Evolutionary conservation across 2,888 invertebrate species (phyloP).

Genomic region (Noctua comes): DNA sequence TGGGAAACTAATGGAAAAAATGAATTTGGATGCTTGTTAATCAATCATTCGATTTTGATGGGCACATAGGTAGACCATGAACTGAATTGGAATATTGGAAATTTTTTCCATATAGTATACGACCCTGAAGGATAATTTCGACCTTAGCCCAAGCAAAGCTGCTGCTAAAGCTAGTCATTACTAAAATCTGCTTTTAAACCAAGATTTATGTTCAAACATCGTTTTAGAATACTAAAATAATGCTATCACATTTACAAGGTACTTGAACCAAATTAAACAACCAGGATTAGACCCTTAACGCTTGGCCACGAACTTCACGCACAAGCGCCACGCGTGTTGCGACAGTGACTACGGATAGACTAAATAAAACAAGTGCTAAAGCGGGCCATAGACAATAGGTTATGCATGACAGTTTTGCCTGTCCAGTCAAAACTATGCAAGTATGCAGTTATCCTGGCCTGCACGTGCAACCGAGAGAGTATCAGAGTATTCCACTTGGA

Average conservation of each 20-base stretch:
- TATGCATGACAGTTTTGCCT: not conserved
- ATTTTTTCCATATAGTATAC: not conserved
- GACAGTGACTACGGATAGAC: not conserved
- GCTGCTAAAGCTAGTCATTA: not conserved
- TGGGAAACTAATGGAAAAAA: not conserved
- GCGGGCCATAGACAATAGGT: not conserved
- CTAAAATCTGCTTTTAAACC: not conserved
- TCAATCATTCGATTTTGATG: not conserved
- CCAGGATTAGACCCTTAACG: not conserved
- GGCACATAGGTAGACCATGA: not conserved
- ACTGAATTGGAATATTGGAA: not conserved
- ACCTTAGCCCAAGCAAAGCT: not conserved
- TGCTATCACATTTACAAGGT: constrained; percentile 1
- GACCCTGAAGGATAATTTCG: not conserved
- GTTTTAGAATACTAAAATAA: constrained; percentile 1
- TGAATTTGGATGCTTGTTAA: not conserved
- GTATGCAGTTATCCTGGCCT: not conserved
- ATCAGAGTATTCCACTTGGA: too few species aligned
- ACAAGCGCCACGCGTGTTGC: not conserved
- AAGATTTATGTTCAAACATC: not conserved
- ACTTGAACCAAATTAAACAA: not conserved
- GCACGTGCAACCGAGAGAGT: not conserved
- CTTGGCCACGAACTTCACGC: not conserved
- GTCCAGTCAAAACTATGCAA: not conserved
- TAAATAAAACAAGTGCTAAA: not conserved